Evolutionary conservation across 2,797 vertebrate species (phyloP).

Genomic region (Darevskia mixta): DNA sequence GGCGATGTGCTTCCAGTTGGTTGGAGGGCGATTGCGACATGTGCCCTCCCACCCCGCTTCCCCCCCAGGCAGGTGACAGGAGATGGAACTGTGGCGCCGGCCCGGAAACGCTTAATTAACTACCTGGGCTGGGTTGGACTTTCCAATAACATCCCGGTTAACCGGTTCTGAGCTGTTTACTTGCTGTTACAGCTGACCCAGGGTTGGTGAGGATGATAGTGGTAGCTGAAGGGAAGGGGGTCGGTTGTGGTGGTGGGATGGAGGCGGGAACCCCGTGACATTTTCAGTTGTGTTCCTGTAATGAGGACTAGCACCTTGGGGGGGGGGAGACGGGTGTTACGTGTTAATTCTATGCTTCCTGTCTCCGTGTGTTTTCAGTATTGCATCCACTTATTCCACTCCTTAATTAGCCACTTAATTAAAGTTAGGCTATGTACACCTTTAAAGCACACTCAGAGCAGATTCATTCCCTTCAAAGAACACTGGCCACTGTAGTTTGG

Average conservation of each 20-base stretch:
- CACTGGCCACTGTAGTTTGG: too few species aligned
- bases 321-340: slow-evolving; percentile 20
- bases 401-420: background rate
- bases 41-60: background rate
- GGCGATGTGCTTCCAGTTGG: background rate
- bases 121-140: slow-evolving; percentile 36
- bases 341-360: background rate
- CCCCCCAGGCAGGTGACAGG: slow-evolving; percentile 16
- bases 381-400: background rate
- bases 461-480: too few species aligned
- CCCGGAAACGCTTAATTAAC: slow-evolving; percentile 73
- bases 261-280: background rate
- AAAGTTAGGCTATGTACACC: too few species aligned
- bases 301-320: slow-evolving; percentile 4
- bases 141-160: slow-evolving; percentile 34
- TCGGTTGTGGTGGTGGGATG: too few species aligned
- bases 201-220: background rate
- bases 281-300: background rate
- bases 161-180: slow-evolving; percentile 64
- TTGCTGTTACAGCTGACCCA: slow-evolving; percentile 2
- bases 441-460: too few species aligned
- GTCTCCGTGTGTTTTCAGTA: background rate
- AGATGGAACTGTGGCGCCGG: slow-evolving; percentile 46
- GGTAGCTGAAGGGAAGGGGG: background rate
- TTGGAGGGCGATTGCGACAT: background rate